phyloP scores from a whole-genome alignment of 2,888 invertebrate species.

The Calliphora vomitoria region DNA sequence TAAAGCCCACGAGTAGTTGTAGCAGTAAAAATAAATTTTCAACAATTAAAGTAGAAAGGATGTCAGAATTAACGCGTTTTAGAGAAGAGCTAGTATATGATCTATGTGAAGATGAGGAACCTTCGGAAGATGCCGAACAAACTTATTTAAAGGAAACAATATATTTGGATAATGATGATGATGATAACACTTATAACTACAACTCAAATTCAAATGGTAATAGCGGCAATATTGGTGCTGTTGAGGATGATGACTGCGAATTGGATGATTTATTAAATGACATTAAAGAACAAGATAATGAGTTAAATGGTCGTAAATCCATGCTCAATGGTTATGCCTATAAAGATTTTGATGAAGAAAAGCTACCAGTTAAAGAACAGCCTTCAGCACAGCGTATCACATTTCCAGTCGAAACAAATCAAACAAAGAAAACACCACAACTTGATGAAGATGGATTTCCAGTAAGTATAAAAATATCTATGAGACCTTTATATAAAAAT shows the following conservation, averaged over 20 bases:
- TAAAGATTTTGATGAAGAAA: constrained; percentile 79
- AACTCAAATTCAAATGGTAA: background rate
- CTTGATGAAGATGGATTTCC: constrained; percentile 87
- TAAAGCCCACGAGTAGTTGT: background rate
- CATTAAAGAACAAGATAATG: constrained; percentile 81
- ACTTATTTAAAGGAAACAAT: constrained; percentile 78
- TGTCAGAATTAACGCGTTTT: constrained; percentile 50
- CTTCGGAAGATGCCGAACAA: constrained; percentile 73
- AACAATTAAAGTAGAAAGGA: background rate
- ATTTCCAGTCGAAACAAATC: constrained; percentile 54
- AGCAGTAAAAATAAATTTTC: background rate
- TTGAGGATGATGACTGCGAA: constrained; percentile 77
- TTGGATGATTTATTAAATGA: constrained; percentile 81
- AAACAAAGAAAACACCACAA: constrained; percentile 54
- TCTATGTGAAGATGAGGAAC: constrained; percentile 77
- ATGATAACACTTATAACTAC: constrained; percentile 58
- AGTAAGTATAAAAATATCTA: constrained; percentile 78
- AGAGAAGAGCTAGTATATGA: constrained; percentile 78
- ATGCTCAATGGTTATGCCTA: constrained; percentile 79
- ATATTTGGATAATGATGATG: constrained; percentile 74
- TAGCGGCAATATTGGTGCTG: background rate
- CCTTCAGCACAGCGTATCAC: constrained; percentile 69
- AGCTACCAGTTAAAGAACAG: constrained; percentile 39
- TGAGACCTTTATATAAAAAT: too few relatives aligned
- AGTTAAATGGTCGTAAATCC: constrained; percentile 80